Percentiles rank a stretch among this genome's conserved stretches.
Conservation (phyloP, 2,113 vertebrate species). For the Candoia aspera region DNA sequence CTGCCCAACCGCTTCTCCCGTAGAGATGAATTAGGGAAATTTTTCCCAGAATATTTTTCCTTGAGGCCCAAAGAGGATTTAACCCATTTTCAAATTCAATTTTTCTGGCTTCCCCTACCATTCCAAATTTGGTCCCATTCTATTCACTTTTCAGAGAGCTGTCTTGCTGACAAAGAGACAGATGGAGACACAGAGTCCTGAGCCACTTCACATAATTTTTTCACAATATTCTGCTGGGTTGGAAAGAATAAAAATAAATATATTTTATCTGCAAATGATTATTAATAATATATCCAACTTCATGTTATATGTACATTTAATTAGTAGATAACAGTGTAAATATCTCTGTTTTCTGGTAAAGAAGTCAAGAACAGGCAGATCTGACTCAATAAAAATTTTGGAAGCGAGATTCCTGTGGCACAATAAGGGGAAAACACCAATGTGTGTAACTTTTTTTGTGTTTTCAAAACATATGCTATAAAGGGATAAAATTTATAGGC, state of each 20-base stretch:
- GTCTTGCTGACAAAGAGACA: background rate
- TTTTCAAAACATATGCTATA: background rate
- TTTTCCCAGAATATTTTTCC: background rate
- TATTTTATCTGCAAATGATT: background rate
- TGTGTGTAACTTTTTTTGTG: background rate
- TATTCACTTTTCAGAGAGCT: background rate
- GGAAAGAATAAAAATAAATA: background rate
- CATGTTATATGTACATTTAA: background rate
- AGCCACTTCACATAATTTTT: background rate
- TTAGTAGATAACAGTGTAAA: background rate
- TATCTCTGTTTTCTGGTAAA: background rate
- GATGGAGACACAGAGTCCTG: background rate
- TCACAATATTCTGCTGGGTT: background rate
- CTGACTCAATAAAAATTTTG: background rate
- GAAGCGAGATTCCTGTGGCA: background rate
- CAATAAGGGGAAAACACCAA: background rate
- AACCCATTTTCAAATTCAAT: background rate
- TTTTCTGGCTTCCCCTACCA: background rate
- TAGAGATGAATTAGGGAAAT: background rate
- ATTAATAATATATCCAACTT: constrained; percentile 3
- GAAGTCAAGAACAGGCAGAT: background rate
- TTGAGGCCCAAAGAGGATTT: background rate
- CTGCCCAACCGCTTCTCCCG: background rate
- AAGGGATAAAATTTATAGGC: background rate
- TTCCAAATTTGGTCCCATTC: background rate